Evolutionary conservation across 2,113 vertebrate species (phyloP).

Genomic region (Deroptyus accipitrinus): DNA sequence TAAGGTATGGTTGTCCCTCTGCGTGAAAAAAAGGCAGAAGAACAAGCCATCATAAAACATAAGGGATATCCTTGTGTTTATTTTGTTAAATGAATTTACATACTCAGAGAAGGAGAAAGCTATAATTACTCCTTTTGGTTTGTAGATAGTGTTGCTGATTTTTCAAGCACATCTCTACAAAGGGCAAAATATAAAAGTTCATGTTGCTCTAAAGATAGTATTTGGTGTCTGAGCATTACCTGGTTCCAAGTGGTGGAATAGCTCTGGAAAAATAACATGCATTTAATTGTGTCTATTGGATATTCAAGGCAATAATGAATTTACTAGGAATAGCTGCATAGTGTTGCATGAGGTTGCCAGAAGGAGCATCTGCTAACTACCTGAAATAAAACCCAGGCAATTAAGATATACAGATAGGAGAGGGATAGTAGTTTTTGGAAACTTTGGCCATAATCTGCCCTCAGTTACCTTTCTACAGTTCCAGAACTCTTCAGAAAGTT

Average conservation of each 20-base stretch:
- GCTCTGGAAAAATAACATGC: background rate
- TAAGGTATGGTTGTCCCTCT: slow-evolving; percentile 60
- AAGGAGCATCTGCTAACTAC: background rate
- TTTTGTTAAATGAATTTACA: slow-evolving; percentile 9
- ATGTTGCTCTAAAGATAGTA: background rate
- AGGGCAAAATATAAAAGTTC: background rate
- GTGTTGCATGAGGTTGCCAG: background rate
- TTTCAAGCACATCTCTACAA: background rate
- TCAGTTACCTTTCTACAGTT: background rate
- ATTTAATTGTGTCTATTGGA: background rate
- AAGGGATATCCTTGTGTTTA: slow-evolving; percentile 14
- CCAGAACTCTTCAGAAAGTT: background rate
- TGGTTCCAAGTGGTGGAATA: background rate
- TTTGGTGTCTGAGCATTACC: background rate
- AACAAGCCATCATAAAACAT: slow-evolving; percentile 46
- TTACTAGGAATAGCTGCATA: background rate
- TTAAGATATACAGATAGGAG: background rate
- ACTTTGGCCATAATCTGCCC: background rate
- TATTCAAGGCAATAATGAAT: background rate
- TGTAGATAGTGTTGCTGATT: background rate
- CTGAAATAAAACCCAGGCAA: background rate
- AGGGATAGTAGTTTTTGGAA: background rate
- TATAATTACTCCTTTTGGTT: background rate
- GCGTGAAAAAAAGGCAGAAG: slow-evolving; percentile 63
- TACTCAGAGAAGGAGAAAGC: slow-evolving; percentile 6